Conservation (phyloP, 64 coral and sea anemone species). For the Trachythela sp. region DNA sequence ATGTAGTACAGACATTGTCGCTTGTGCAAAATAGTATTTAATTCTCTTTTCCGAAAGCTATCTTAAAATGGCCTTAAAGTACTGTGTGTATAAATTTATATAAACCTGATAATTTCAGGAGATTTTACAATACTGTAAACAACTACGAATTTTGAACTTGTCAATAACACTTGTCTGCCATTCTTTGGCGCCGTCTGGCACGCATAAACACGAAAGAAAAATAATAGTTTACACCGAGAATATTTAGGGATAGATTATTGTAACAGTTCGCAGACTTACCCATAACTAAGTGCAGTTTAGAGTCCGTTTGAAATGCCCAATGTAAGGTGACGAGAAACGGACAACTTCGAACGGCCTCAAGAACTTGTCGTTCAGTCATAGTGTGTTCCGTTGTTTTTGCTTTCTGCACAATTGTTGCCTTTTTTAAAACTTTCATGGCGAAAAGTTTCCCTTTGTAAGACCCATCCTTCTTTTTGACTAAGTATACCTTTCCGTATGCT, state of each 20-base stretch:
- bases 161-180: not conserved
- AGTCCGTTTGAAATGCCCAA: conserved; percentile 99
- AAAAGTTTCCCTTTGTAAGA: conserved; percentile 69
- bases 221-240: not conserved
- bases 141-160: not conserved
- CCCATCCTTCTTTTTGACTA: conserved; percentile 89
- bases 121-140: not conserved
- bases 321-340: conserved; percentile 96
- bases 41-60: no score
- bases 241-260: not conserved
- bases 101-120: not conserved
- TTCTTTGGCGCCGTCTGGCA: not conserved
- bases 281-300: conserved; percentile 97
- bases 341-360: conserved; percentile 89
- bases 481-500: conserved; percentile 98
- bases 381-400: conserved; percentile 98
- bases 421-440: conserved; percentile 98
- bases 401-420: conserved; percentile 97
- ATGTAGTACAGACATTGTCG: no score
- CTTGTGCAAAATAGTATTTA: no score
- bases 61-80: no score
- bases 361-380: conserved; percentile 85
- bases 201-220: not conserved
- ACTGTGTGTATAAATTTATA: not conserved
- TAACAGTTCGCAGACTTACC: conserved; percentile 47